Evolutionary conservation across 2,113 vertebrate species (phyloP).

Genomic region (Empidonax traillii): DNA sequence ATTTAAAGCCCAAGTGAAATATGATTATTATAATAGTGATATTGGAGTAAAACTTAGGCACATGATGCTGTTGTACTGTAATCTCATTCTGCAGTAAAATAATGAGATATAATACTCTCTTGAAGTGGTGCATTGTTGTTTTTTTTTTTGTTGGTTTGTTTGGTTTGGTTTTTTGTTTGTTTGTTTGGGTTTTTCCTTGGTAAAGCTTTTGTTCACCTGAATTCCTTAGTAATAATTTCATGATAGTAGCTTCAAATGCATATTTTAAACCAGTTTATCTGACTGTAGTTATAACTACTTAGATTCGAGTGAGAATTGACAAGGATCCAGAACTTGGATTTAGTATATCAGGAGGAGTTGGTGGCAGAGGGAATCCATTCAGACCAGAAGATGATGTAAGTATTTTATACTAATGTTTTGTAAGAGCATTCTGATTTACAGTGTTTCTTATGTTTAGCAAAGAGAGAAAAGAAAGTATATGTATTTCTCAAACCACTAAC

Average conservation of each 20-base stretch:
- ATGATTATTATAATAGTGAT: not conserved
- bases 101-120: not conserved
- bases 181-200: not conserved
- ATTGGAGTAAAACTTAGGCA: not conserved
- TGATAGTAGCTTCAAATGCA: not conserved
- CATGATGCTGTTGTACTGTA: not conserved
- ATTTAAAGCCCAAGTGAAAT: not conserved
- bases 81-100: not conserved
- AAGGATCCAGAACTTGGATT: conserved; percentile 99
- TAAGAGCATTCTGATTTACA: not conserved
- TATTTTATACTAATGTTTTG: conserved; percentile 13
- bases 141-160: no score
- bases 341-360: conserved; percentile 97
- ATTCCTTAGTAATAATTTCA: not conserved
- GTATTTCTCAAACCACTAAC: not conserved
- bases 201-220: not conserved
- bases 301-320: conserved; percentile 92
- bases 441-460: not conserved
- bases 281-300: conserved; percentile 44
- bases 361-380: conserved; percentile 96
- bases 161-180: no score
- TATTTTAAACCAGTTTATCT: not conserved
- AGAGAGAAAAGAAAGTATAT: not conserved
- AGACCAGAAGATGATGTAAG: conserved; percentile 92
- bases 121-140: not conserved